Conservation (phyloP, 2,888 invertebrate species). For the Unio pictorum region DNA sequence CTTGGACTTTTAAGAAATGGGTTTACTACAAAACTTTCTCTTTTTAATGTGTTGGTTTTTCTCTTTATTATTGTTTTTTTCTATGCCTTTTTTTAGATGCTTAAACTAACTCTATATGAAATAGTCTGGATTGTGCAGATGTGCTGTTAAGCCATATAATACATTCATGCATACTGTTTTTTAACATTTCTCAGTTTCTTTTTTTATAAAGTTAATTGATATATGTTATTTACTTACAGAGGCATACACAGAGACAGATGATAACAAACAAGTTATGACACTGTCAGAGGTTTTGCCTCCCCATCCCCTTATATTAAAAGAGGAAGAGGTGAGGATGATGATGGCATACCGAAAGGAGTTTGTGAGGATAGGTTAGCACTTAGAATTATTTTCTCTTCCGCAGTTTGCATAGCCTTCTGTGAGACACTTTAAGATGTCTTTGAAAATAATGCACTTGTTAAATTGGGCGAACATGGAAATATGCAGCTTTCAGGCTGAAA, state of each 20-base stretch:
- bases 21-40: too few species aligned
- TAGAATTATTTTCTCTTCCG: not conserved
- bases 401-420: not conserved
- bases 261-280: constrained; percentile 31
- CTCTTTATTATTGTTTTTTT: too few species aligned
- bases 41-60: too few species aligned
- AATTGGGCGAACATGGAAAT: too few species aligned
- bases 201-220: constrained; percentile 2
- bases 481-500: too few species aligned
- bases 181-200: not conserved
- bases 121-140: not conserved
- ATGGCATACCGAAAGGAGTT: constrained; percentile 76
- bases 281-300: constrained; percentile 50
- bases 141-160: not conserved
- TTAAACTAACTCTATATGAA: too few species aligned
- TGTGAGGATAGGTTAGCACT: constrained; percentile 74
- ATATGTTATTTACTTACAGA: constrained; percentile 29
- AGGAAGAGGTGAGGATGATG: constrained; percentile 75
- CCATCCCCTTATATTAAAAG: constrained; percentile 57
- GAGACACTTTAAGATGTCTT: too few species aligned
- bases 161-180: not conserved
- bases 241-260: constrained; percentile 39
- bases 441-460: too few species aligned
- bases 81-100: too few species aligned
- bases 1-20: too few species aligned